Evolutionary conservation across 1,140 invertebrate genomes (phyloP).

Genomic region (Macrocentrus cingulum): DNA sequence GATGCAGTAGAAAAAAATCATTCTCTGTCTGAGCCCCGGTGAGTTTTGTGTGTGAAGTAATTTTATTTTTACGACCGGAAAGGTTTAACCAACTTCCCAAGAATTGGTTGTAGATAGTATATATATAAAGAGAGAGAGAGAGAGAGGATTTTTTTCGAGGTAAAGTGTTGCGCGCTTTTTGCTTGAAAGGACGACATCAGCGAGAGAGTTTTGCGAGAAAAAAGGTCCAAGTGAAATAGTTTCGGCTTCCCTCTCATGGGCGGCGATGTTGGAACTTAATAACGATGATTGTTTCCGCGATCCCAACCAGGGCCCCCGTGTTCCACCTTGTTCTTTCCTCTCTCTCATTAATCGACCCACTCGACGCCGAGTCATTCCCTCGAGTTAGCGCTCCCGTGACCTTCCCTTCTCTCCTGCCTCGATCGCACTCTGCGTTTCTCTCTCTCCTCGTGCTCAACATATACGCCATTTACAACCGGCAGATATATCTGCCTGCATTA

Average conservation of each 20-base stretch:
- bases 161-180: slow-evolving; percentile 11
- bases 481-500: too few relatives aligned
- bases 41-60: slow-evolving; percentile 24
- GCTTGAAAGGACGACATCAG: not conserved
- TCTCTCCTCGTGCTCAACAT: not conserved
- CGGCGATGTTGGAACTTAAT: slow-evolving; percentile 24
- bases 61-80: slow-evolving; percentile 28
- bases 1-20: slow-evolving; percentile 4
- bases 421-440: not conserved
- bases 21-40: too few relatives aligned
- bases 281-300: slow-evolving; percentile 29
- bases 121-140: slow-evolving; percentile 9
- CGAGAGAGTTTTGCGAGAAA: slow-evolving; percentile 5
- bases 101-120: slow-evolving; percentile 32
- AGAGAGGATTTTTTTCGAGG: too few relatives aligned
- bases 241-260: not conserved
- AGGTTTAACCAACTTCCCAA: slow-evolving; percentile 28
- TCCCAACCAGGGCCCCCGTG: slow-evolving; percentile 1
- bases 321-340: not conserved
- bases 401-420: too few relatives aligned
- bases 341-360: slow-evolving; percentile 14
- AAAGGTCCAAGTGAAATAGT: not conserved
- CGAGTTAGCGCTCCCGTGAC: slow-evolving; percentile 9
- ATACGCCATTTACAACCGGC: not conserved
- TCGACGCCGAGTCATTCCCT: slow-evolving; percentile 17